Percentiles rank a stretch among this genome's conserved stretches.
These are phyloP conservation scores for Vanessa cardui DNA, from an alignment of 2,888 invertebrate genomes.

Conservation along the genomic window DNA sequence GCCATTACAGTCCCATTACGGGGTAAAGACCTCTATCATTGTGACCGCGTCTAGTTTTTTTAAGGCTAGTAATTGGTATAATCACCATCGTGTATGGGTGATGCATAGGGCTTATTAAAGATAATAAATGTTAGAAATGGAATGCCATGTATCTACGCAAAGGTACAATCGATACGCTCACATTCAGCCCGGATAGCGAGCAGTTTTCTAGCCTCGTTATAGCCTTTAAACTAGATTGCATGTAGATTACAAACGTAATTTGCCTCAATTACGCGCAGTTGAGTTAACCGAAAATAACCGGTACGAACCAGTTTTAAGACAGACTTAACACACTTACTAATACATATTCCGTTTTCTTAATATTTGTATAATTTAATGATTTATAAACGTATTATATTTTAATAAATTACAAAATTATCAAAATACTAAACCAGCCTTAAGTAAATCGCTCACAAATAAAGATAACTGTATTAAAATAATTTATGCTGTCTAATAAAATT, in stretches of 20 bases:
- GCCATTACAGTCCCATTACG: conserved; percentile 40
- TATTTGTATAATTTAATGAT: conserved; percentile 7
- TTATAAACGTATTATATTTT: not conserved
- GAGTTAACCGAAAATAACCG: conserved; percentile 32
- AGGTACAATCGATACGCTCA: conserved; percentile 32
- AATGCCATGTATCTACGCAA: conserved; percentile 23
- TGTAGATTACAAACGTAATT: conserved; percentile 31
- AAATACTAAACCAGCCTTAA: too few species aligned
- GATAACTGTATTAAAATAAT: too few species aligned
- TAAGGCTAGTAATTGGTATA: conserved; percentile 42
- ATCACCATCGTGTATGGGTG: conserved; percentile 37
- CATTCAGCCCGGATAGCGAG: conserved; percentile 34
- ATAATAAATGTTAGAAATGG: conserved; percentile 33
- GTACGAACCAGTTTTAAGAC: conserved; percentile 22
- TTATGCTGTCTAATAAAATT: not conserved
- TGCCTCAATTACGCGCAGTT: conserved; percentile 26
- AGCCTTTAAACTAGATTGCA: conserved; percentile 31
- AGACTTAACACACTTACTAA: not conserved
- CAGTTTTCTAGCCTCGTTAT: conserved; percentile 34
- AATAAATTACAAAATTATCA: too few species aligned
- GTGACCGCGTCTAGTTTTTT: conserved; percentile 37
- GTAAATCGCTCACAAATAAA: too few species aligned
- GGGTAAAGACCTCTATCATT: conserved; percentile 41
- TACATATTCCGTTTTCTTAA: conserved; percentile 17
- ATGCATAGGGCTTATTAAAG: conserved; percentile 35